Evolutionary conservation across 2,888 invertebrate genomes (phyloP).

Genomic region (Sisyra nigra): DNA sequence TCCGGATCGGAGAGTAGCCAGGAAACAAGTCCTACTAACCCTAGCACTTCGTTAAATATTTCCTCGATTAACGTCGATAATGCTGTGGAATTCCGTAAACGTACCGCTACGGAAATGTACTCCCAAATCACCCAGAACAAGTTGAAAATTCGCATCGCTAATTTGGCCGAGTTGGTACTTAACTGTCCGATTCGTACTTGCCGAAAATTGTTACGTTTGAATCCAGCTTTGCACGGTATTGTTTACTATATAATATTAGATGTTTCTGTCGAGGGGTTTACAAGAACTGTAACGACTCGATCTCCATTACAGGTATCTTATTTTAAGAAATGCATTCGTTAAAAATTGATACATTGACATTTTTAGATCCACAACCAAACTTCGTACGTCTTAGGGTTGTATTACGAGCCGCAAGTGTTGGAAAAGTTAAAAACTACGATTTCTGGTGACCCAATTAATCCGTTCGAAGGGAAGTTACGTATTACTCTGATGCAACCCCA

Average conservation of each 20-base stretch:
- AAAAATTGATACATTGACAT: neutral
- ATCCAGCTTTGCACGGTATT: constrained; percentile 36
- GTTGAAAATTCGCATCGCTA: constrained; percentile 44
- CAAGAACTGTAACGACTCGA: constrained; percentile 41
- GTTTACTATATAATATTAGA: constrained; percentile 56
- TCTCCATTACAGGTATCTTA: constrained; percentile 50
- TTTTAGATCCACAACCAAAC: constrained; percentile 57
- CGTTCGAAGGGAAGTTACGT: constrained; percentile 57
- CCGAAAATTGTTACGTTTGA: constrained; percentile 45
- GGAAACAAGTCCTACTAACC: neutral
- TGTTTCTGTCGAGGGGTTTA: constrained; percentile 38
- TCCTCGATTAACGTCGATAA: constrained; percentile 15
- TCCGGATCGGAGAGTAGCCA: neutral
- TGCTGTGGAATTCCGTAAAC: constrained; percentile 27
- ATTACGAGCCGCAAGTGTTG: constrained; percentile 54
- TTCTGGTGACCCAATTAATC: constrained; percentile 52
- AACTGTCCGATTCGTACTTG: constrained; percentile 46
- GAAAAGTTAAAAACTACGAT: constrained; percentile 45
- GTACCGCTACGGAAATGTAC: constrained; percentile 37
- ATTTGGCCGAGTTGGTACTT: constrained; percentile 43
- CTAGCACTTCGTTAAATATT: neutral
- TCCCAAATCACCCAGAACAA: constrained; percentile 47
- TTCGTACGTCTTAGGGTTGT: constrained; percentile 54
- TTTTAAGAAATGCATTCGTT: too few species aligned
- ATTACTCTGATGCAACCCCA: constrained; percentile 57